Evolutionary conservation across 1,140 invertebrate species (phyloP).

Genomic region (Conopomorpha cramerella): DNA sequence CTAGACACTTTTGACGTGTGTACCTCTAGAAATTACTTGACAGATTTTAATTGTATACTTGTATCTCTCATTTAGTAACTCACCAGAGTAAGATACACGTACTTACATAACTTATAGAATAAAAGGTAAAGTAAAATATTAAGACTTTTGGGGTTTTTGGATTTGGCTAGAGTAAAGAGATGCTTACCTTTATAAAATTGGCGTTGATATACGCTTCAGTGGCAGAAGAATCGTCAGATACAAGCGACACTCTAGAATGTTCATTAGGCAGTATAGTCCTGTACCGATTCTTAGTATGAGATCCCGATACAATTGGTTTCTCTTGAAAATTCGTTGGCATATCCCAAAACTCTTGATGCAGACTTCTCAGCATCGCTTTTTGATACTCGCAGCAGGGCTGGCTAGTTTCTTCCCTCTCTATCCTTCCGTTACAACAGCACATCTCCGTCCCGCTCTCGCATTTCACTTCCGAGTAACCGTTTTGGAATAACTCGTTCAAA

Average conservation of each 20-base stretch:
- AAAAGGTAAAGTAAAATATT: no score
- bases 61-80: no score
- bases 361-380: conserved; percentile 72
- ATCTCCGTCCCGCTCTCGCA: conserved; percentile 26
- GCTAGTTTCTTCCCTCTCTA: no score
- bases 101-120: no score
- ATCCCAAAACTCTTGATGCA: conserved; percentile 93
- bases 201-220: conserved; percentile 82
- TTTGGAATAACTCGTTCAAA: conserved; percentile 62
- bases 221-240: conserved; percentile 47
- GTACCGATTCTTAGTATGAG: conserved; percentile 90
- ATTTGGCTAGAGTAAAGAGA: no score
- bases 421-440: no score
- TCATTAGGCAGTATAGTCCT: conserved; percentile 87
- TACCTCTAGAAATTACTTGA: no score
- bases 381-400: conserved; percentile 59
- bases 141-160: no score
- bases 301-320: conserved; percentile 83
- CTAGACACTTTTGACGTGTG: no score
- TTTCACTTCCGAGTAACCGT: conserved; percentile 48
- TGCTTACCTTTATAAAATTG: conserved; percentile 79
- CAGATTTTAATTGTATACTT: no score
- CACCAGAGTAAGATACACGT: no score
- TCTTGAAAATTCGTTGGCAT: conserved; percentile 90
- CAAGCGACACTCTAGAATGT: conserved; percentile 74